Base-by-base conservation (phyloP, 2,113 vertebrate species). In the Ageneiosus marmoratus region DNA sequence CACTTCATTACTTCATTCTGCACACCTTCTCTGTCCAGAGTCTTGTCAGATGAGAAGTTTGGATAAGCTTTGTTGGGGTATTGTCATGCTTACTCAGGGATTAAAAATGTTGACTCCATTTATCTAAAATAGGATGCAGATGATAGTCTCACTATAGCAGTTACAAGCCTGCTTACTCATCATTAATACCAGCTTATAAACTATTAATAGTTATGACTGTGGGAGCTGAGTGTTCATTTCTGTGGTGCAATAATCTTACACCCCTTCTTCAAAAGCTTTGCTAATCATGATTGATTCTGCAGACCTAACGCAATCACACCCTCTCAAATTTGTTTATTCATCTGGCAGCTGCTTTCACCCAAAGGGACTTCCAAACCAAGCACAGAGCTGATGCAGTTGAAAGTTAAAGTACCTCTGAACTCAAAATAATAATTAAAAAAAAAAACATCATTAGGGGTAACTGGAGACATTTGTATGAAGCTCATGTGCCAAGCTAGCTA, bases 341-440 rank as follows among this genome's bases (percentile, higher is more conserved):
- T 78, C n/a, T 78, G 76, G 55, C 76, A 60, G 37, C 76, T 60
- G 76, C 55, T 78, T 60, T 78, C 37, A 78, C 55, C 76, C 53
- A 55, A 60, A 27, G 76, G 76, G 55, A 46, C n/a, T 16, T 78
- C 55, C 53, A 46, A 78, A 44, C 34, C 24, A 60, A 60, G 53
- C 44, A 60, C 12, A 58, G 53, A 29, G n/a, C 48, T 51, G 27
- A 48, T 27, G 27, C 48, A 51, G 27, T 51, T 51, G 18, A 76
- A 74, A 51, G 48, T 55, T 55, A 76, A 76, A 76, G 29, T 34
- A 11, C 27, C 27, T 11, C 48, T 51, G n/a, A 72, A 46, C 20
- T 46, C 37, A 46, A 44, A 70, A 70, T 44, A 9, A 24, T 37
- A 2, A 22, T 67, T 62, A 12, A 7, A n/a, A n/a, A n/a, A n/a